A percentile compares a stretch with the other conserved stretches of the same genome.
These are phyloP conservation scores for Pseudeuparius sepicola DNA, from an alignment of 2,888 invertebrate species.

Conservation along the genomic window DNA sequence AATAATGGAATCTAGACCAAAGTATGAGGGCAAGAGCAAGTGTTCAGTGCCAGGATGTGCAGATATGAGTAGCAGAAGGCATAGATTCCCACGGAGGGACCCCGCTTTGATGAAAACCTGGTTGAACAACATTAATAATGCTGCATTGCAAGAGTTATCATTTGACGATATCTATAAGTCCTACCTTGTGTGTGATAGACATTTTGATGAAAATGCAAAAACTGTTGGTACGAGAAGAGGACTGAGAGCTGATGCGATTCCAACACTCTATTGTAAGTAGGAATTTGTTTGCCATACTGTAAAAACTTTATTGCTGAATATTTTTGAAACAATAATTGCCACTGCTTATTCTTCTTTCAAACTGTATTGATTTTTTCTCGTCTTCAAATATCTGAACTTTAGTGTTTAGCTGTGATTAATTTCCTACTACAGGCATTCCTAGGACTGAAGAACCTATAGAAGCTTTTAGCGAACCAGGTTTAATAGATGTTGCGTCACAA, in stretches of 20 bases:
- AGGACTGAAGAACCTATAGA: no score
- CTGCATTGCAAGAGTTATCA: not conserved
- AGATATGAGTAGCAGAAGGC: not conserved
- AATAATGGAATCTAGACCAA: no score
- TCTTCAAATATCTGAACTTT: no score
- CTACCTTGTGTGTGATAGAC: slow-evolving; percentile 1
- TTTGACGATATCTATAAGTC: not conserved
- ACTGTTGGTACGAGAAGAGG: slow-evolving; percentile 3
- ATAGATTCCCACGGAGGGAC: slow-evolving; percentile 1
- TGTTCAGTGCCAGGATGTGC: slow-evolving; percentile 2
- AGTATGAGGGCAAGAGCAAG: no score
- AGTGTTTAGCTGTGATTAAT: no score
- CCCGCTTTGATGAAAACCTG: not conserved
- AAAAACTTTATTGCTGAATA: no score
- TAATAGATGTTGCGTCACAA: no score
- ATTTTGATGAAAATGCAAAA: not conserved
- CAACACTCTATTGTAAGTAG: slow-evolving; percentile 1
- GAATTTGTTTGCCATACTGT: slow-evolving; percentile 2
- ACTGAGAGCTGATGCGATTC: slow-evolving; percentile 1
- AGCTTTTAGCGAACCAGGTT: no score
- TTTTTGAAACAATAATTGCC: no score
- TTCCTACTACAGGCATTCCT: no score
- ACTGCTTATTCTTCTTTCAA: no score
- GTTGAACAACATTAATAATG: slow-evolving; percentile 1
- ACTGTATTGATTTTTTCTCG: no score